Percentiles rank a stretch among this genome's conserved stretches.
Evolutionary conservation across 1,140 invertebrate genomes (phyloP).

Genomic region (roundworm (Caenorhabditis elegans)): WBcel235 BX284603.4:5039501-5040000

Average conservation of each 20-base stretch:
- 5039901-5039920: too few relatives aligned
- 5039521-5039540: too few relatives aligned
- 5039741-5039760: constrained; percentile 24
- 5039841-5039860: too few relatives aligned
- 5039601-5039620: neutral
- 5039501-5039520: constrained; percentile 33
- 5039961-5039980: too few relatives aligned
- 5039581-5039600: neutral
- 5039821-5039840: too few relatives aligned
- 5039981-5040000: too few relatives aligned
- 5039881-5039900: too few relatives aligned
- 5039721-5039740: neutral
- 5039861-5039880: too few relatives aligned
- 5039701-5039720: constrained; percentile 36
- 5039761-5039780: constrained; percentile 37
- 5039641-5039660: constrained; percentile 23
- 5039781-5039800: constrained; percentile 7
- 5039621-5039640: neutral
- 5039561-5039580: too few relatives aligned
- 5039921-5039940: too few relatives aligned
- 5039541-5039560: too few relatives aligned
- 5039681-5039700: constrained; percentile 40
- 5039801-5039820: constrained; percentile 40
- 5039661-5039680: constrained; percentile 18
- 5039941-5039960: too few relatives aligned